These are phyloP conservation scores for Murina feae DNA, from an alignment of 2,113 vertebrate genomes.

Conservation along the genomic window DNA sequence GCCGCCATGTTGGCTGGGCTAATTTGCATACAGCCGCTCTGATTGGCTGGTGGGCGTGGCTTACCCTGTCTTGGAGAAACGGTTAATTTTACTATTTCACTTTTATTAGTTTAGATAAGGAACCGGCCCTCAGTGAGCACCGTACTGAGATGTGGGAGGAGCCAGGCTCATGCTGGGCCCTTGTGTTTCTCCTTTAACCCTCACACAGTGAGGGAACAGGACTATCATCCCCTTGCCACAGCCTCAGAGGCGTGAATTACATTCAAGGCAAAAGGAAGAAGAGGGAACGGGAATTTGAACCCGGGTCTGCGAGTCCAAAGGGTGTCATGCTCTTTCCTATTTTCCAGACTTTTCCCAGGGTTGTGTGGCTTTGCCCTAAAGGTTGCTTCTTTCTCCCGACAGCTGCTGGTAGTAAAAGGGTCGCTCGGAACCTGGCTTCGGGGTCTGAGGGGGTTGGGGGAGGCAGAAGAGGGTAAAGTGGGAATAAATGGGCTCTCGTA, in stretches of 20 bases:
- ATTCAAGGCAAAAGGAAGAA: not conserved
- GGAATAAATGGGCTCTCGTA: not conserved
- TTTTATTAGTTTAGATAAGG: too few species aligned
- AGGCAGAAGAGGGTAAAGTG: too few species aligned
- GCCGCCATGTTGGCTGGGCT: too few species aligned
- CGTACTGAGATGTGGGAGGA: too few species aligned
- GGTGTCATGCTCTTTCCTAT: fast-evolving
- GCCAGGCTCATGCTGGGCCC: fast-evolving
- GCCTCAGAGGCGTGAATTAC: not conserved
- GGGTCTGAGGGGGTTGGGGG: too few species aligned
- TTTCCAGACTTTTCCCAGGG: not conserved
- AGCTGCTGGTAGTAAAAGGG: fast-evolving
- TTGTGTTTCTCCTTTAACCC: not conserved
- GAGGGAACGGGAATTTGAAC: not conserved
- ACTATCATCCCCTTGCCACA: not conserved
- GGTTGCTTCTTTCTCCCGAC: not conserved
- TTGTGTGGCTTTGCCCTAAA: not conserved
- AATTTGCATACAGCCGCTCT: too few species aligned
- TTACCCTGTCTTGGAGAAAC: too few species aligned
- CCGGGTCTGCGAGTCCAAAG: too few species aligned
- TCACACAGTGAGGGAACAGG: not conserved
- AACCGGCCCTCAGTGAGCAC: fast-evolving
- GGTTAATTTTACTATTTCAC: too few species aligned
- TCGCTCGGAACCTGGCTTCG: not conserved
- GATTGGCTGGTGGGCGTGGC: too few species aligned